Base-by-base conservation (phyloP, 1,140 invertebrate genomes). In the Pseudomyrmex gracilis region DNA sequence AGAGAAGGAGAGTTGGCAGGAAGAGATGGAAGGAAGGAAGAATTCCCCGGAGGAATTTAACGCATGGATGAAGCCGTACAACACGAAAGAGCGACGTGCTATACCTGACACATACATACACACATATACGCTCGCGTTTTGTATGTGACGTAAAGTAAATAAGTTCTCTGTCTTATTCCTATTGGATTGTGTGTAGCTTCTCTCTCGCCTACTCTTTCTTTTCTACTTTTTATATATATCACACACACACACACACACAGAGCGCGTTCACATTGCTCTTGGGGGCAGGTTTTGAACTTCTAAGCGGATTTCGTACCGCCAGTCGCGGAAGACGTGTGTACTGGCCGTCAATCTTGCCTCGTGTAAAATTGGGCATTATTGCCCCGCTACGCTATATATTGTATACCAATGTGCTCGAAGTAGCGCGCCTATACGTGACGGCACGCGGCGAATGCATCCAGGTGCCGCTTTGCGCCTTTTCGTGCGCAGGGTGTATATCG, bases 41-140 rank as follows among this genome's bases (percentile, higher is more conserved):
- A 93, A 93, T 92, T 87, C 91, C 91, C 91, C 78, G 82, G 90
- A 93, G 92, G 92, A 93, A 93, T 93, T 93, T 93, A 92, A 93
- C 91, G 92, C 91, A 92, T 92, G 91, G 91, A 91, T 91, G 90
- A 91, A 92, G 91, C 86, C 91, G 85, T 90, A 87, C 86, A 63
- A 49, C 77, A 84, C 84, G 85, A 53, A 85, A 83, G 87, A 83
- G 70, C 80, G 71, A 82, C 34, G 70, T 78, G 73, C 67, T 73
- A 66, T 68, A 57, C 63, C 66, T 73, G 74, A 80, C 83, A 49
- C 74, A 55, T 63, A 82, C 77, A 82, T 63, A 57, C 49, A 43
- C n/a, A 45, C 12, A 8, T 84, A 77, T 71, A 86, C 80, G 49
- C 70, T 67, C 73, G 9, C 73, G 49, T 51, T 73, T 73, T 85